Evolutionary conservation across 2,888 invertebrate species (phyloP).

Genomic region (Pogonocherus hispidulus): DNA sequence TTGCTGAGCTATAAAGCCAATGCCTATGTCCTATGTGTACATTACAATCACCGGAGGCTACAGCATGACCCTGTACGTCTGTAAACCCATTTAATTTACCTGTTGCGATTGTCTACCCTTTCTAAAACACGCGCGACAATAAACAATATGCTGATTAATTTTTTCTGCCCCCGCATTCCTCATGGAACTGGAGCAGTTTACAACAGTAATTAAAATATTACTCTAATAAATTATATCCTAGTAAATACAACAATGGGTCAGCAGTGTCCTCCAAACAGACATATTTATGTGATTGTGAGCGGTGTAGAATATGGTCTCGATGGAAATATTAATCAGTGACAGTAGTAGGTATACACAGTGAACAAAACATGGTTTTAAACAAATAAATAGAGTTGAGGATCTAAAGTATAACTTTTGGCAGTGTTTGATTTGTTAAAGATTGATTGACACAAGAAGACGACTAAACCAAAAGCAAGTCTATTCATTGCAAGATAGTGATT

Average conservation of each 20-base stretch:
- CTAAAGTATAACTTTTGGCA: too few species aligned
- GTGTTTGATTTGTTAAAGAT: too few species aligned
- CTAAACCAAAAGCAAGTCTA: too few species aligned
- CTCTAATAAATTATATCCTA: conserved; percentile 10
- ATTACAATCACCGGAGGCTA: neutral
- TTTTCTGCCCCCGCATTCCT: conserved; percentile 6
- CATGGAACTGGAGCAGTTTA: conserved; percentile 17
- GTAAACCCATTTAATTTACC: neutral
- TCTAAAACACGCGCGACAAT: conserved; percentile 17
- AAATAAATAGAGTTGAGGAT: too few species aligned
- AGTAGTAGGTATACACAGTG: too few species aligned
- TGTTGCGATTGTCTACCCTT: conserved; percentile 12
- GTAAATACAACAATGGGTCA: conserved; percentile 8
- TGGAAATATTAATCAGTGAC: too few species aligned
- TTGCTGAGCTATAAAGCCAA: too few species aligned
- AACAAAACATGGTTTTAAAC: too few species aligned
- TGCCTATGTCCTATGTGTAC: too few species aligned
- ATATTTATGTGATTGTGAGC: neutral
- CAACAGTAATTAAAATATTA: conserved; percentile 23
- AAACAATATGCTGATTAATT: conserved; percentile 15
- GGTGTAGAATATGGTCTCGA: too few species aligned
- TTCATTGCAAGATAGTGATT: too few species aligned
- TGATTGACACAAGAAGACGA: too few species aligned
- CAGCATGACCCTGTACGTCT: conserved; percentile 14
- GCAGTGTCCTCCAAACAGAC: conserved; percentile 14